Percentiles rank a stretch among this genome's conserved stretches.
Conservation (phyloP, 2,888 invertebrate species). For the Nasonia oneida region DNA sequence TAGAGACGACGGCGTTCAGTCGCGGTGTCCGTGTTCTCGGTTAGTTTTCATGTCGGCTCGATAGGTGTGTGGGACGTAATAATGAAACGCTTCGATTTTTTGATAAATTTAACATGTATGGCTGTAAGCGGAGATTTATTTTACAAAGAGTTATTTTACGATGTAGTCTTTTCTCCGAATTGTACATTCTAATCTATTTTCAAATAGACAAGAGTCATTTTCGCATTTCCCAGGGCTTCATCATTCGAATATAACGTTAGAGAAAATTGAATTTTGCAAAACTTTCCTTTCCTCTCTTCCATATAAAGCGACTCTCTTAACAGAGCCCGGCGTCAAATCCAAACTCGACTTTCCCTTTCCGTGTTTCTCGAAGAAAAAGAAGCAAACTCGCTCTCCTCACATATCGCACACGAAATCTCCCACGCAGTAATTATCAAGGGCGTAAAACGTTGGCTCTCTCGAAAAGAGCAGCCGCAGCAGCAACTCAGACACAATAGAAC, state of each 20-base stretch:
- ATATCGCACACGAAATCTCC: neutral
- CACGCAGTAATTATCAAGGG: slow-evolving; percentile 38
- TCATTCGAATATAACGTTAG: neutral
- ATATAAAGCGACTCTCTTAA: neutral
- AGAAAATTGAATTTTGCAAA: slow-evolving; percentile 20
- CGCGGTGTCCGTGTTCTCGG: neutral
- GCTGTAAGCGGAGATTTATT: too few relatives aligned
- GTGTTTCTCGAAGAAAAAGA: neutral
- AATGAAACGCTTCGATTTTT: too few relatives aligned
- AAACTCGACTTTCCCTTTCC: neutral
- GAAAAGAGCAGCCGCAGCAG: neutral
- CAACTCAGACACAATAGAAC: neutral
- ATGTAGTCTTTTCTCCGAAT: too few relatives aligned
- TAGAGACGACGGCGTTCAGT: neutral
- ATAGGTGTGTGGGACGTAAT: neutral
- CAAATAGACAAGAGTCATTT: too few relatives aligned
- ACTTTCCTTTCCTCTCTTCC: neutral
- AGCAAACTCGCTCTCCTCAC: neutral
- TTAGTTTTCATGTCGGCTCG: neutral
- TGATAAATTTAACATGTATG: too few relatives aligned
- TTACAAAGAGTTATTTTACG: too few relatives aligned
- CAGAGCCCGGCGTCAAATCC: neutral
- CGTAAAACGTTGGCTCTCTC: neutral
- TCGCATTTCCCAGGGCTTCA: neutral
- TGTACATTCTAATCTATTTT: too few relatives aligned